Conservation (phyloP, 1,140 invertebrate species). For the Trinorchestia longiramus region DNA sequence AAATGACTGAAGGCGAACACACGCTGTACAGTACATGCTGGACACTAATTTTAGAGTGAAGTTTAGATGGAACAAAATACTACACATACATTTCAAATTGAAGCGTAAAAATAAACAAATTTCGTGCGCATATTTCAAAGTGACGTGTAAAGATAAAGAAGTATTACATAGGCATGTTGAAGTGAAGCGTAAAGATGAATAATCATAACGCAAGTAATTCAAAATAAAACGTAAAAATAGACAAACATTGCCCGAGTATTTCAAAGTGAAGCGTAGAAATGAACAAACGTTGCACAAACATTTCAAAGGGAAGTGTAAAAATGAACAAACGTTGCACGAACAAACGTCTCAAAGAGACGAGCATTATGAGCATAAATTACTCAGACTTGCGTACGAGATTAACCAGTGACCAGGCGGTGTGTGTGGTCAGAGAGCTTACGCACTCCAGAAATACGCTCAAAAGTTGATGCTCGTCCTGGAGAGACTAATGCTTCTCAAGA, state of each 20-base stretch:
- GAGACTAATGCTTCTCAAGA: neutral
- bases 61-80: neutral
- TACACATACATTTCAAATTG: neutral
- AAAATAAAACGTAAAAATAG: neutral
- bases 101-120: neutral
- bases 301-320: neutral
- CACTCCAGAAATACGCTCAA: neutral
- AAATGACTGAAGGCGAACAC: neutral
- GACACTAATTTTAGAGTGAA: neutral
- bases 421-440: neutral
- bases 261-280: neutral
- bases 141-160: neutral
- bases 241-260: neutral
- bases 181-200: neutral
- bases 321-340: neutral
- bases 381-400: neutral
- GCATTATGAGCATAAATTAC: neutral
- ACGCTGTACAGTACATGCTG: neutral
- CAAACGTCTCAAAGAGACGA: neutral
- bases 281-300: neutral
- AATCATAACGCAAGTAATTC: neutral
- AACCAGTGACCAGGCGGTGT: neutral
- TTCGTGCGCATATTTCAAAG: too few relatives aligned
- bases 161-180: neutral
- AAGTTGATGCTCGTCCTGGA: neutral